These are phyloP conservation scores for Globodera rostochiensis DNA, from an alignment of 1,140 invertebrate genomes.

Conservation along the genomic window DNA sequence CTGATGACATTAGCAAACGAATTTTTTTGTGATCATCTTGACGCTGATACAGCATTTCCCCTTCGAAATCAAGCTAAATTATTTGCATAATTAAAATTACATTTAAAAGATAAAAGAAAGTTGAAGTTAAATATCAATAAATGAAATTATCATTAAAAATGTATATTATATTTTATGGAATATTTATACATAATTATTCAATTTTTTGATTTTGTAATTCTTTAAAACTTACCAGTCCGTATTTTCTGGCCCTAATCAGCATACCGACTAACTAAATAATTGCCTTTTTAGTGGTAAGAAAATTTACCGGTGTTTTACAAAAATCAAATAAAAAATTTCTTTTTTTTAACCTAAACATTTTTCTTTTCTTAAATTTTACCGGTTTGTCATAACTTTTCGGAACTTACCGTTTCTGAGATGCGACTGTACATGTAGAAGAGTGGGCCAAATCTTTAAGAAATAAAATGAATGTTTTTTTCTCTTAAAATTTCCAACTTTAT, in stretches of 20 bases:
- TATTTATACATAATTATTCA: no score
- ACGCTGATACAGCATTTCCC: slow-evolving; percentile 49
- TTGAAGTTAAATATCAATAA: no score
- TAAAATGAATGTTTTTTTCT: neutral
- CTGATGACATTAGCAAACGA: slow-evolving; percentile 41
- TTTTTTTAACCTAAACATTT: no score
- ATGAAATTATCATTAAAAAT: no score
- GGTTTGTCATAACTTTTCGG: no score
- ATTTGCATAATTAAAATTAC: no score
- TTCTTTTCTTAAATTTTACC: neutral
- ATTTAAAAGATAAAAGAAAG: no score
- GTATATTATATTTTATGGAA: no score
- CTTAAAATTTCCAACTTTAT: slow-evolving; percentile 31
- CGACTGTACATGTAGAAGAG: slow-evolving; percentile 34
- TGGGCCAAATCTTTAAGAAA: slow-evolving; percentile 13
- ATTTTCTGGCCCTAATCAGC: slow-evolving; percentile 38
- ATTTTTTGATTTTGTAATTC: no score
- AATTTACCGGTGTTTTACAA: neutral
- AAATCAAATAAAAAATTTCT: slow-evolving; percentile 8
- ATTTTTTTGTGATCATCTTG: slow-evolving; percentile 49
- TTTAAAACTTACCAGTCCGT: slow-evolving; percentile 25
- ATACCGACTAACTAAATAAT: slow-evolving; percentile 35
- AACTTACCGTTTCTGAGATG: slow-evolving; percentile 34
- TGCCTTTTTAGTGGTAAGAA: no score
- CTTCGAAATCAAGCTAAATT: slow-evolving; percentile 18